Base-by-base conservation (phyloP, 2,797 vertebrate species). In the Alcedo quadribrachys region DNA sequence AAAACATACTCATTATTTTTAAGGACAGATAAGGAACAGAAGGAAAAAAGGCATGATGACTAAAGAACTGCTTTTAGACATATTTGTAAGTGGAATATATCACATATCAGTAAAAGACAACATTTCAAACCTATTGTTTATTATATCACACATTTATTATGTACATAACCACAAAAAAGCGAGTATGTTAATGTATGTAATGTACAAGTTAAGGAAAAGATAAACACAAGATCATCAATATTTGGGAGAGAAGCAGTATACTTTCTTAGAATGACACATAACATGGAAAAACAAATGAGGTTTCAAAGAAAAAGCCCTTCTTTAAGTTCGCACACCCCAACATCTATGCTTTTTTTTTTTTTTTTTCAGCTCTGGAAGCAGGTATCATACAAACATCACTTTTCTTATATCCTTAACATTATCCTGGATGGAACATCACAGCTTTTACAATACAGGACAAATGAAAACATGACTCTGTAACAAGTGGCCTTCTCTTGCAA, bases 1-100 rank as follows among this genome's bases (percentile, higher is more conserved):
- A 94, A 88, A 90, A 55, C 30, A 70, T 10, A 46, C 63, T 69
- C 77, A 86, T 92, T 88, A 90, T 35, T 66, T 28, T 65, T 50
- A 90, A 92, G 62, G 85, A 54, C 30, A 84, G 81, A 80, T 58
- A 90, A 90, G 71, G 58, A 88, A 71, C 35, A 70, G 60, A 73
- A 85, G 25, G 58, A 6, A 13, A 43, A 82, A 30, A 55, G 66
- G 30, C 66, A 81, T n/a, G 37, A 8, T 25, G 63, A 46, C 83
- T 53, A 20, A 68, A 90, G 15, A 78, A 66, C 51, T 50, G 70
- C 65, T 74, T 75, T 61, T 63, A 93, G 28, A 28, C 27, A 50
- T 8, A 11, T 46, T 43, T 1, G 0, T 32, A 65, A 81, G 19
- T 71, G 58, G 13, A 74, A 55, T 6, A 37, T 19, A 9, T 48